phyloP scores from a whole-genome alignment of 2,797 vertebrate genomes.

The Alauda arvensis region DNA sequence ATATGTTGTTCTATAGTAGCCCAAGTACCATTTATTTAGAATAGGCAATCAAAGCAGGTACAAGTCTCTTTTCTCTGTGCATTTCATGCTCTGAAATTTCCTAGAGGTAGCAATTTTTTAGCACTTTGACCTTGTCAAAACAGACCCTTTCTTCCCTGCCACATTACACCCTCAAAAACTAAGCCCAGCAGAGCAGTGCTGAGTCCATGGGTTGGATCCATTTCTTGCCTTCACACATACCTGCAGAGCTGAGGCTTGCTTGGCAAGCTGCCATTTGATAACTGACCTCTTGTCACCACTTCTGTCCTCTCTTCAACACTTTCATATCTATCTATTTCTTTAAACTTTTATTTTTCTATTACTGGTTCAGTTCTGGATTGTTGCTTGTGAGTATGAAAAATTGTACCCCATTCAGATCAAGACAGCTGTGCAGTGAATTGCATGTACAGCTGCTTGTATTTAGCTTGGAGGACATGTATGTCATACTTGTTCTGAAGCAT shows the following conservation, averaged over 20 bases:
- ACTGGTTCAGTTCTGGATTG: background rate
- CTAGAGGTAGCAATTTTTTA: background rate
- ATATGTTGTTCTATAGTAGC: background rate
- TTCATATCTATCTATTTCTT: background rate
- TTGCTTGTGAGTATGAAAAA: background rate
- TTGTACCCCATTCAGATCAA: background rate
- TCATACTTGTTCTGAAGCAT: background rate
- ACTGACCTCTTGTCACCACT: background rate
- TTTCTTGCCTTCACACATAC: background rate
- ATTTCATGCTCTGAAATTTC: background rate
- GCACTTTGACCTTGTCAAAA: background rate
- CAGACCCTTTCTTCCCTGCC: background rate
- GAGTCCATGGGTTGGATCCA: background rate
- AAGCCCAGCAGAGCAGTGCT: rapidly evolving
- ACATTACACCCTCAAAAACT: background rate
- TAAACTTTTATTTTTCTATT: background rate
- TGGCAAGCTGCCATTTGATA: background rate
- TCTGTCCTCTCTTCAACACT: background rate
- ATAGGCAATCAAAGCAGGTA: background rate
- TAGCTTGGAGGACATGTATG: background rate
- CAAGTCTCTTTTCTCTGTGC: background rate
- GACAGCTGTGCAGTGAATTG: background rate
- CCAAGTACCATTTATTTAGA: background rate
- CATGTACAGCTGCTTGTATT: background rate
- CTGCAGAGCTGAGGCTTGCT: background rate